Evolutionary conservation across 2,797 vertebrate species (phyloP).

Genomic region (Falco cherrug): DNA sequence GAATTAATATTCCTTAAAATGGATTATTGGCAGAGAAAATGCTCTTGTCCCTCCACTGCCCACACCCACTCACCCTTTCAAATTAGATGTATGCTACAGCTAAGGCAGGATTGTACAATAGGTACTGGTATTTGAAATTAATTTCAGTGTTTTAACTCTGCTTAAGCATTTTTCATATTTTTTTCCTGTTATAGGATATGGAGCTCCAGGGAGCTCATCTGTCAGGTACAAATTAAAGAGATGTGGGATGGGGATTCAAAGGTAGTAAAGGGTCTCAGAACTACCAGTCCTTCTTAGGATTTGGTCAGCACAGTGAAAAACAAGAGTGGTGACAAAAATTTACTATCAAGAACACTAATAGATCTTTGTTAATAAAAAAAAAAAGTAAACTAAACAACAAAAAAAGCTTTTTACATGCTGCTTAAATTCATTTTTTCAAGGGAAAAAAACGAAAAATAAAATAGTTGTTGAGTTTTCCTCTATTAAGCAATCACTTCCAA

Average conservation of each 20-base stretch:
- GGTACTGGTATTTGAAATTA: neutral
- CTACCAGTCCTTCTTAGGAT: neutral
- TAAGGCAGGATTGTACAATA: neutral
- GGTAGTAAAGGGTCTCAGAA: neutral
- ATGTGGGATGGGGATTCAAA: neutral
- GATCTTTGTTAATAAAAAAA: neutral
- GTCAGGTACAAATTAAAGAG: neutral
- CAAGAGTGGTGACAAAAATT: neutral
- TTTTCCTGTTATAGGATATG: neutral
- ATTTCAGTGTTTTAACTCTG: neutral
- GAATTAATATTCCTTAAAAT: neutral
- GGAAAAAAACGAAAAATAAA: neutral
- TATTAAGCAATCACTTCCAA: neutral
- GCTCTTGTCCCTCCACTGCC: neutral
- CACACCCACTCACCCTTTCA: neutral
- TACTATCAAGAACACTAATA: neutral
- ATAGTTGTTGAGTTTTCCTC: neutral
- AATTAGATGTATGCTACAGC: neutral
- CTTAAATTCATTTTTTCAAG: neutral
- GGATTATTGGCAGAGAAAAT: neutral
- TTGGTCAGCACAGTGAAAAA: neutral
- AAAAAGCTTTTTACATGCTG: neutral
- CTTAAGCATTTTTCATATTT: neutral
- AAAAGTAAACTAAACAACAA: neutral
- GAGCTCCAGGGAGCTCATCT: neutral